Conservation (phyloP, 2,888 invertebrate genomes). For the Escarpia spicata region DNA sequence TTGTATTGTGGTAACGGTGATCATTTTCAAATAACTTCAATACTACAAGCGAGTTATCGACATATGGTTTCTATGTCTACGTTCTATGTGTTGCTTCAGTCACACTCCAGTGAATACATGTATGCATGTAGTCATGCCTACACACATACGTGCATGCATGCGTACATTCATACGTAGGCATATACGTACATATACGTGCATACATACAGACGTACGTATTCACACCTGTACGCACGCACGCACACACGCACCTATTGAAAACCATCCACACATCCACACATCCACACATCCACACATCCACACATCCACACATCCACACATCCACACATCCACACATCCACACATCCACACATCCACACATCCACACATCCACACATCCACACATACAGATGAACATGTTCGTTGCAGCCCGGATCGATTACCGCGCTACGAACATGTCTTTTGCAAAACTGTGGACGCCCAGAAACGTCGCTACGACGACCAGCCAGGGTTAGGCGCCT, state of each 20-base stretch:
- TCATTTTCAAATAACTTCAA: background rate
- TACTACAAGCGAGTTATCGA: background rate
- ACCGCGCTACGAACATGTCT: conserved; percentile 60
- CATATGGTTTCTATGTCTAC: background rate
- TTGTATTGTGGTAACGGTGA: background rate
- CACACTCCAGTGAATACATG: background rate
- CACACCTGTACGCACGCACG: too few relatives aligned
- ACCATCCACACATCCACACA: too few relatives aligned
- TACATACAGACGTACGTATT: too few relatives aligned
- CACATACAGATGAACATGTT: background rate
- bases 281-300: too few relatives aligned
- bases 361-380: background rate
- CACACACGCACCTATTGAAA: too few relatives aligned
- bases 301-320: too few relatives aligned
- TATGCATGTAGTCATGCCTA: background rate
- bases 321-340: too few relatives aligned
- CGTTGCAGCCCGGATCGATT: conserved; percentile 57
- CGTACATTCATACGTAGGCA: too few relatives aligned
- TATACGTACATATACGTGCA: too few relatives aligned
- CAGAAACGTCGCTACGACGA: conserved; percentile 53
- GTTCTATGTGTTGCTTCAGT: background rate
- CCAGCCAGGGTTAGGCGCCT: conserved; percentile 29
- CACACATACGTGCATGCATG: too few relatives aligned
- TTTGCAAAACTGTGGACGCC: conserved; percentile 51
- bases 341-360: too few relatives aligned